Evolutionary conservation across 2,888 invertebrate species (phyloP).

Genomic region (Cerceris rybyensis): DNA sequence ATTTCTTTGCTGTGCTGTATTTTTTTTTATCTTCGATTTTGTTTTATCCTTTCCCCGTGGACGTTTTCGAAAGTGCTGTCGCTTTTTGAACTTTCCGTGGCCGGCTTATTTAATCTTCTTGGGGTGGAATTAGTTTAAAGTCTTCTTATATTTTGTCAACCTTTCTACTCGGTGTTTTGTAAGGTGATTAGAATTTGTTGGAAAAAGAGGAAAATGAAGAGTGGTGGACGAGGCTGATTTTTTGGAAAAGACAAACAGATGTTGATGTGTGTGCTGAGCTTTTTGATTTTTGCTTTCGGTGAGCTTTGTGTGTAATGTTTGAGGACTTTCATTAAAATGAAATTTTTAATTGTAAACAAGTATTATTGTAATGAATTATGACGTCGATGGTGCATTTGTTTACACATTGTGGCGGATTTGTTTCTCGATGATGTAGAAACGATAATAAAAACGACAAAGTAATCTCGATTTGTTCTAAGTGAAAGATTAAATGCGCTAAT

Average conservation of each 20-base stretch:
- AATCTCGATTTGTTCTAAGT: too few relatives aligned
- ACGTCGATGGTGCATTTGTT: too few relatives aligned
- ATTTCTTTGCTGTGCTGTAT: not conserved
- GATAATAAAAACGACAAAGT: too few relatives aligned
- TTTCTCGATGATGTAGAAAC: too few relatives aligned
- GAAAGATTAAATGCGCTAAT: too few relatives aligned
- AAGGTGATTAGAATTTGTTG: conserved; percentile 22
- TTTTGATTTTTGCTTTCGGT: not conserved
- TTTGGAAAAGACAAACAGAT: not conserved
- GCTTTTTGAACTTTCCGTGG: conserved; percentile 32
- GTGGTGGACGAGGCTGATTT: not conserved
- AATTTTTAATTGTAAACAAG: too few relatives aligned
- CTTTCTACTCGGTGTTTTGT: conserved; percentile 34
- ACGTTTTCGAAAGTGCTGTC: not conserved
- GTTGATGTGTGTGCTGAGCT: not conserved
- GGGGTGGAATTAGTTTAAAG: conserved; percentile 55
- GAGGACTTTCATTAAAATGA: too few relatives aligned
- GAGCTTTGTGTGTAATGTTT: not conserved
- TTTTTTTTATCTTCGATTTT: not conserved
- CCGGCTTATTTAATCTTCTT: conserved; percentile 29
- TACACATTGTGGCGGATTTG: too few relatives aligned
- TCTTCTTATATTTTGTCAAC: conserved; percentile 51
- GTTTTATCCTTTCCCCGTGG: not conserved
- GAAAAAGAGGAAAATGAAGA: not conserved
- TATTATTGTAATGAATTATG: too few relatives aligned